These are phyloP conservation scores for Schizopygopsis pylzovi DNA, from an alignment of 2,797 vertebrate species.

Conservation along the genomic window DNA sequence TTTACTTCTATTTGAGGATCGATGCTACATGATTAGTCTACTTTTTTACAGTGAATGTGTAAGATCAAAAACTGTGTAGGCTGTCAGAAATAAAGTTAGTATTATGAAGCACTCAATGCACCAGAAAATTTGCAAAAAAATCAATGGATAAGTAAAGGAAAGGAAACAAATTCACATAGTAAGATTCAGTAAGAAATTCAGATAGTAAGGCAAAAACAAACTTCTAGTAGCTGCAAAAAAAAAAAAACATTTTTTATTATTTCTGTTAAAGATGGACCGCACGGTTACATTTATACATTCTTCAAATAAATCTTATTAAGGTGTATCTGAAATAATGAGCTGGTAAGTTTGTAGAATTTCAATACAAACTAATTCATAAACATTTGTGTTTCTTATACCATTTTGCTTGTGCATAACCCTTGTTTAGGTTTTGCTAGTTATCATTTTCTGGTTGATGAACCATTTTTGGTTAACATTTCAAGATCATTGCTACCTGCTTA, in stretches of 20 bases:
- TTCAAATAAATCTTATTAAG: too few species aligned
- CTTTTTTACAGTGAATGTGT: neutral
- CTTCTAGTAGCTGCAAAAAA: neutral
- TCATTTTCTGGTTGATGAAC: too few species aligned
- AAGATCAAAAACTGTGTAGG: neutral
- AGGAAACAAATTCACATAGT: neutral
- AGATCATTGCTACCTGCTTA: neutral
- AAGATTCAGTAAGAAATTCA: neutral
- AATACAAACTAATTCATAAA: too few species aligned
- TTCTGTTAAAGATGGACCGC: neutral
- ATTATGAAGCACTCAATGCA: neutral
- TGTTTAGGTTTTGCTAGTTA: too few species aligned
- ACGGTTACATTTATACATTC: neutral
- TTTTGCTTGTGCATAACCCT: too few species aligned
- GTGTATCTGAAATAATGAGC: too few species aligned
- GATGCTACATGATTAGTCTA: neutral
- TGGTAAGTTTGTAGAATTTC: too few species aligned
- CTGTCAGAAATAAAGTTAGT: neutral
- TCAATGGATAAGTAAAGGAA: neutral
- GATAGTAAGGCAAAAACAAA: neutral
- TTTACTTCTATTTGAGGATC: neutral
- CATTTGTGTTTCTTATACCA: too few species aligned
- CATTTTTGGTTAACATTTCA: too few species aligned
- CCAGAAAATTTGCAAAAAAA: neutral
- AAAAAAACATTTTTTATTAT: rapidly evolving